Evolutionary conservation across 1,140 invertebrate genomes (phyloP), one percentile per base, ranked within the genome.

Genomic region (Cepaea nemoralis): DNA sequence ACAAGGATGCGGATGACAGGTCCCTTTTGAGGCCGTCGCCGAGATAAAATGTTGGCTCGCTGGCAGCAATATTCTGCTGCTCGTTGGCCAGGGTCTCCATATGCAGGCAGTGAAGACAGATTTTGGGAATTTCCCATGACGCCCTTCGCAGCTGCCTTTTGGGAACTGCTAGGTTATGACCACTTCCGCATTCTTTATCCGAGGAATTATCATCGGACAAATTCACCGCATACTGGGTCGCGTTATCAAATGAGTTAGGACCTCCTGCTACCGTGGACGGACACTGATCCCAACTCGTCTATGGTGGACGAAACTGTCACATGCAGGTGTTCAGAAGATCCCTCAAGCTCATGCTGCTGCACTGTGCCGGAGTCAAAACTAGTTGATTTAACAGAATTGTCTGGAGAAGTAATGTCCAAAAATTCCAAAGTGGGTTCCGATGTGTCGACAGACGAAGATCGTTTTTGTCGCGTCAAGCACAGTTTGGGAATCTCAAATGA

Each of bases 51-150:
- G 19, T 19, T 48, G 73, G 39, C 16, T 50, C 10, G 27, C 14
- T 31, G 12, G 37, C n/a, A 40, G 1, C 12, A 39, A 0, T 2
- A 1, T 70, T 71, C 8, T 71, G 33, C 70, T 79, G 83, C 83
- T 69, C 85, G 75, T 83, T 88, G 84, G 45, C 92, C 90, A 45
- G 87, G 83, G 79, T 93, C 93, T 82, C 93, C 93, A 89, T 70
- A 81, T 90, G 87, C 39, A 89, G 80, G 81, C 88, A 88, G 79
- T 90, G 88, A 40, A 90, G 86, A 77, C 89, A 90, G 10, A 90
- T 77, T 70, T 87, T 89, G 16, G 89, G 89, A 78, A 89, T 89
- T 48, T 89, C 89, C 66, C 87, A 80, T 0, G 89, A 90, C 1
- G 85, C 76, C 40, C 88, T 59, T 31, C 87, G 82, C 27, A 82